These are phyloP conservation scores for Mionectes macconnelli DNA, from an alignment of 2,113 vertebrate species.

Conservation along the genomic window DNA sequence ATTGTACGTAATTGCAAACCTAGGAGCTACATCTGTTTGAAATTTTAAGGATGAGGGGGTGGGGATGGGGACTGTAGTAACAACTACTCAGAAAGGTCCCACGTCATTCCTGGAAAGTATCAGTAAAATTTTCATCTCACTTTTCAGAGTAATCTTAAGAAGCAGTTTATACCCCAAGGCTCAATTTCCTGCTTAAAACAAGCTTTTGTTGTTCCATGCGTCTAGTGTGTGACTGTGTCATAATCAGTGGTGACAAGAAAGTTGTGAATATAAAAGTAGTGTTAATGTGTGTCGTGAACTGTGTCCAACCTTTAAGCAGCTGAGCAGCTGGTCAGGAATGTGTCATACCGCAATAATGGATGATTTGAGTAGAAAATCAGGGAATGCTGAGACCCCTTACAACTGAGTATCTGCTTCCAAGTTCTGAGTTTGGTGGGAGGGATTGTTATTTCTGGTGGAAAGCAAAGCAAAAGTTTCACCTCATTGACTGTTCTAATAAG, in stretches of 20 bases:
- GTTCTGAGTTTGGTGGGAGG: neutral
- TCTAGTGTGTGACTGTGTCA: rapidly evolving
- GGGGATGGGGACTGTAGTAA: neutral
- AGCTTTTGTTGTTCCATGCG: rapidly evolving
- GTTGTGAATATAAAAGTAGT: neutral
- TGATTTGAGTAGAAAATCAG: neutral
- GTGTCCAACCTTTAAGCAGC: neutral
- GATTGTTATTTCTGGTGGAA: neutral
- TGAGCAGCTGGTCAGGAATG: neutral
- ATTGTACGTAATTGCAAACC: neutral
- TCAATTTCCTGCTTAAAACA: neutral
- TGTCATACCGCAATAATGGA: neutral
- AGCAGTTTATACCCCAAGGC: neutral
- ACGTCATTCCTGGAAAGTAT: neutral
- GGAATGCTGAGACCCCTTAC: neutral
- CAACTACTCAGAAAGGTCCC: neutral
- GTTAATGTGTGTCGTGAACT: neutral
- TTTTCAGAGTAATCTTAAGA: neutral
- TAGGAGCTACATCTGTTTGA: neutral
- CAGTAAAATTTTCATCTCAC: neutral
- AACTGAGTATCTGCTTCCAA: neutral
- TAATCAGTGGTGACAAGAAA: rapidly evolving
- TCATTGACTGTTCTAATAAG: neutral
- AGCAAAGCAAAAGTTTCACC: neutral
- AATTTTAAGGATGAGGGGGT: neutral